These are phyloP conservation scores for Halocaridina rubra DNA, from an alignment of 2,888 invertebrate genomes.

Conservation along the genomic window DNA sequence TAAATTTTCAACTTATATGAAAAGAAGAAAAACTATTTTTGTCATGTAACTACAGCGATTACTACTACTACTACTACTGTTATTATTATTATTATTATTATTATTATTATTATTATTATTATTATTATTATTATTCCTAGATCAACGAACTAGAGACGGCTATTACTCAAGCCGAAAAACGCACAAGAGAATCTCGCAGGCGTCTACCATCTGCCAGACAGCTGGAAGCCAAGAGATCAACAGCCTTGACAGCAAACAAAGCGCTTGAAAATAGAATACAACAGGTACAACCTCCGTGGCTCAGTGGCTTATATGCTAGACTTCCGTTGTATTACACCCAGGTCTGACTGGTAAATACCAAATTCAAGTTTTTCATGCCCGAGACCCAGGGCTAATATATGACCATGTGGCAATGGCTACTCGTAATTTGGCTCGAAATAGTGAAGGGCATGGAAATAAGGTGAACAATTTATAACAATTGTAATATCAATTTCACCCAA, in stretches of 20 bases:
- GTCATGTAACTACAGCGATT: neutral
- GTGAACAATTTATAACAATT: too few relatives aligned
- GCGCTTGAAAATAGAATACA: slow-evolving; percentile 58
- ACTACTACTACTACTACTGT: neutral
- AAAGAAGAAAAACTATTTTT: neutral
- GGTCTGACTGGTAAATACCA: too few relatives aligned
- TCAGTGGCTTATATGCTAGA: too few relatives aligned
- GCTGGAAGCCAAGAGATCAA: slow-evolving; percentile 32
- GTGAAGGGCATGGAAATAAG: too few relatives aligned
- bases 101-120: neutral
- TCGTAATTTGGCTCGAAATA: too few relatives aligned
- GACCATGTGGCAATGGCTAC: too few relatives aligned
- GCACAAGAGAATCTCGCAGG: slow-evolving; percentile 31
- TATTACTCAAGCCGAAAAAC: slow-evolving; percentile 41
- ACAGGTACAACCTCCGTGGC: too few relatives aligned
- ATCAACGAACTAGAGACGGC: slow-evolving; percentile 23
- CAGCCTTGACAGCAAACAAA: slow-evolving; percentile 36
- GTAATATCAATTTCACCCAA: too few relatives aligned
- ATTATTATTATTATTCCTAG: slow-evolving; percentile 10
- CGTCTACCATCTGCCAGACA: slow-evolving; percentile 50
- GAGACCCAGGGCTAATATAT: too few relatives aligned
- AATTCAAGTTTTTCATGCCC: too few relatives aligned
- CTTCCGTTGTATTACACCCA: too few relatives aligned
- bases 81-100: neutral
- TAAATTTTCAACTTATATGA: neutral